These are phyloP conservation scores for Arctopsyche grandis DNA, from an alignment of 1,140 invertebrate species.

Conservation along the genomic window DNA sequence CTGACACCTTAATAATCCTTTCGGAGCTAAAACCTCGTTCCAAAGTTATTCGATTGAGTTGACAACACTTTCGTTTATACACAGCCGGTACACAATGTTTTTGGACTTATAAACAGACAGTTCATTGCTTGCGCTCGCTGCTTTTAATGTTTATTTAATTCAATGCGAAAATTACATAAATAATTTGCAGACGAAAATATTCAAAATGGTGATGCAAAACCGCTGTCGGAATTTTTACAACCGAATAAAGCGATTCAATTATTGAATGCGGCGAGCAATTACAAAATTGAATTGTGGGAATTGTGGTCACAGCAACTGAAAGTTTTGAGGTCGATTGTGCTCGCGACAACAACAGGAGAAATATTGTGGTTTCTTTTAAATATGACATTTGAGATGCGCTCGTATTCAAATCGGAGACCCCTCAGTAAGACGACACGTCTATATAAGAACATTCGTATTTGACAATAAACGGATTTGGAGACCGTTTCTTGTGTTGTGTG, in stretches of 20 bases:
- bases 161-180: not conserved
- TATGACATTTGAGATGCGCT: slow-evolving; percentile 46
- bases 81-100: not conserved
- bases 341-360: slow-evolving; percentile 35
- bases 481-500: slow-evolving; percentile 11
- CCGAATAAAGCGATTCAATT: not conserved
- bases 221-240: too few relatives aligned
- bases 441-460: slow-evolving; percentile 26
- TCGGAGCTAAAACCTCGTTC: slow-evolving; percentile 21
- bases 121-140: not conserved
- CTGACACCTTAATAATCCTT: slow-evolving; percentile 32
- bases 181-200: not conserved
- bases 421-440: slow-evolving; percentile 45
- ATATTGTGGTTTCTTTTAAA: slow-evolving; percentile 50
- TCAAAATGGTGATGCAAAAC: not conserved
- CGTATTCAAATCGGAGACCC: slow-evolving; percentile 42
- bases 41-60: not conserved
- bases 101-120: not conserved
- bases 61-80: not conserved
- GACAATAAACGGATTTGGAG: slow-evolving; percentile 49
- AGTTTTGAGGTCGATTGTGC: not conserved
- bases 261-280: not conserved
- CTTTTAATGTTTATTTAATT: not conserved
- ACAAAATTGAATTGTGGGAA: not conserved
- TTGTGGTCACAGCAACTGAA: too few relatives aligned